Percentiles rank a stretch among this genome's conserved stretches.
Evolutionary conservation across 2,797 vertebrate genomes (phyloP).

Genomic region (Dicrostonyx torquatus): DNA sequence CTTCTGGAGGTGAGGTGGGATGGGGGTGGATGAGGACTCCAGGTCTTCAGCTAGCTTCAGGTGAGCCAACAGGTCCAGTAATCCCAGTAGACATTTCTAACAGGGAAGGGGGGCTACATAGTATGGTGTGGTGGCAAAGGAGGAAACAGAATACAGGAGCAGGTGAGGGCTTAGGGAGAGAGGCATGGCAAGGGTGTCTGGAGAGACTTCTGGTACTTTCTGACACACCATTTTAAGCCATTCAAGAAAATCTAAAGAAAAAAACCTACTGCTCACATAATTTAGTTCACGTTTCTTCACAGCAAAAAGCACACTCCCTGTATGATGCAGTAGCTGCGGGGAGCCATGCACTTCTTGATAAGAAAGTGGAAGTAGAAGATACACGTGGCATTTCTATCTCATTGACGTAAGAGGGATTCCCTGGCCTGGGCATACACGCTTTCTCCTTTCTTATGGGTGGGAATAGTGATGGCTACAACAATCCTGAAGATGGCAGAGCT

Average conservation of each 20-base stretch:
- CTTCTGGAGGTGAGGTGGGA: not conserved
- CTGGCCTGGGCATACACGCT: not conserved
- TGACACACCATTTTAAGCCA: not conserved
- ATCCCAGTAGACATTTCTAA: not conserved
- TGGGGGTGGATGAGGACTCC: not conserved
- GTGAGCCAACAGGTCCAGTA: not conserved
- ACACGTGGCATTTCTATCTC: not conserved
- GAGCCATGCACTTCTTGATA: not conserved
- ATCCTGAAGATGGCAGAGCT: not conserved
- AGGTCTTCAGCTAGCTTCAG: not conserved
- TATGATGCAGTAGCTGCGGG: not conserved
- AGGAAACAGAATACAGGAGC: not conserved
- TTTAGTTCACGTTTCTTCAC: not conserved
- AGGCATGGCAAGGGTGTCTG: not conserved
- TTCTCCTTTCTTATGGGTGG: not conserved
- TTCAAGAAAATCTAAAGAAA: not conserved
- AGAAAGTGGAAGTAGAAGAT: not conserved
- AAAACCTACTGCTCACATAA: not conserved
- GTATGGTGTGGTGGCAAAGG: accelerated
- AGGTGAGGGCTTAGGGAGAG: not conserved
- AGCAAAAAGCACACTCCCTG: not conserved
- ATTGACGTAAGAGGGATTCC: not conserved
- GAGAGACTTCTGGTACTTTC: not conserved
- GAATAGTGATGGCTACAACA: too few species aligned
- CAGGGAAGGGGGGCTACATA: not conserved